Conservation (phyloP, 2,113 vertebrate genomes). For the Siphamia tubifer region DNA sequence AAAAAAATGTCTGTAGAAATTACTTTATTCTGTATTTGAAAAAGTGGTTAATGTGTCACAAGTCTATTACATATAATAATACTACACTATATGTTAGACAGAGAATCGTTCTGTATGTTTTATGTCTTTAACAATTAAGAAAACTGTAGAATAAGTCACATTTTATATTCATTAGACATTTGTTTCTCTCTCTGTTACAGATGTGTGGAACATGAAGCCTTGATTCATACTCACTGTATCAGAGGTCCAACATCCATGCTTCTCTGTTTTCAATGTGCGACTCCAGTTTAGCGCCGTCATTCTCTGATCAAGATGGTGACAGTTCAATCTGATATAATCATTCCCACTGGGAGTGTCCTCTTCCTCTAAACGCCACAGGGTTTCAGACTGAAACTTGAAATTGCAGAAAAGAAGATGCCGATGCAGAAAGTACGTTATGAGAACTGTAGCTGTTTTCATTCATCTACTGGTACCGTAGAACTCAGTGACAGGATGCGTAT, state of each 20-base stretch:
- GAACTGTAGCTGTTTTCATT: background rate
- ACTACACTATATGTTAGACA: no score
- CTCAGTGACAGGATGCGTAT: no score
- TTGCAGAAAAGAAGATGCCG: background rate
- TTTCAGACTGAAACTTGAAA: background rate
- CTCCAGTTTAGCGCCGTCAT: background rate
- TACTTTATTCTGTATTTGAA: no score
- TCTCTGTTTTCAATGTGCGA: background rate
- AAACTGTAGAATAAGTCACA: no score
- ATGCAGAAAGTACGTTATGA: background rate
- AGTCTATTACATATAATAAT: background rate
- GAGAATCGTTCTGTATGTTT: no score
- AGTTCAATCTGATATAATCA: background rate
- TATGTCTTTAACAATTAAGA: no score
- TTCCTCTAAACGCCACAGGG: background rate
- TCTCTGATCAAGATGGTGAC: background rate
- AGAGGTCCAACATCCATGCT: background rate
- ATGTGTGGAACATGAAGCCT: slow-evolving; percentile 10
- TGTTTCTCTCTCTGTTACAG: background rate
- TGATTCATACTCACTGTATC: background rate
- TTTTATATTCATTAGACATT: no score
- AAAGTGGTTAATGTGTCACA: background rate
- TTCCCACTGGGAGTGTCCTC: background rate
- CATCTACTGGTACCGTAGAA: no score
- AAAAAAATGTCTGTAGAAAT: no score